Evolutionary conservation across 1,140 invertebrate genomes (phyloP).

Genomic region (Ooceraea biroi): DNA sequence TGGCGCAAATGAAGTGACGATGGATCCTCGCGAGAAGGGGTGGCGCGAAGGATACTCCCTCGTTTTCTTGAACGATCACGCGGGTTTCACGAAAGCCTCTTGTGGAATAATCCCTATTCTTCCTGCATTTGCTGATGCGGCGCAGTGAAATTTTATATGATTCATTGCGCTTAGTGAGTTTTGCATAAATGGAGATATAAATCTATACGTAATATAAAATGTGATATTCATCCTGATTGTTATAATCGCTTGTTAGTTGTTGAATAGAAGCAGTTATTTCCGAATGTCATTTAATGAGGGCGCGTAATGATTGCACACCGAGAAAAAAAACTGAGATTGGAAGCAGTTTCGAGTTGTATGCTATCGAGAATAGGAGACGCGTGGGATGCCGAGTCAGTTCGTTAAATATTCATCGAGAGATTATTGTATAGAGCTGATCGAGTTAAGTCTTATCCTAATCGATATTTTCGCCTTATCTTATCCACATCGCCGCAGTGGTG

Average conservation of each 20-base stretch:
- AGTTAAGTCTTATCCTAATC: slow-evolving; percentile 60
- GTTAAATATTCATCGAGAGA: slow-evolving; percentile 62
- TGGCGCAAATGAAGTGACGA: slow-evolving; percentile 44
- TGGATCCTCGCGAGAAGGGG: slow-evolving; percentile 16
- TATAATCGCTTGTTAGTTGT: too few relatives aligned
- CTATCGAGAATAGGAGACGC: background rate
- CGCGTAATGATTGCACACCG: background rate
- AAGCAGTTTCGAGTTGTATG: slow-evolving; percentile 1
- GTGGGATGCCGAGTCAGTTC: slow-evolving; percentile 35
- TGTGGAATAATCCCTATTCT: background rate
- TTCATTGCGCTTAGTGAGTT: background rate
- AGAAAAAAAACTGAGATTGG: background rate
- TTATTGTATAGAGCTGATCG: slow-evolving; percentile 53
- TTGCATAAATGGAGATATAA: background rate
- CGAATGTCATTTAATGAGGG: background rate
- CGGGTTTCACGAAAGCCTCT: background rate
- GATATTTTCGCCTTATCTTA: slow-evolving; percentile 60
- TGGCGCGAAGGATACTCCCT: slow-evolving; percentile 9
- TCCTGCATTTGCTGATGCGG: background rate
- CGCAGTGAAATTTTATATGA: background rate
- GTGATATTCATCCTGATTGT: too few relatives aligned
- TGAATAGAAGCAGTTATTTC: background rate
- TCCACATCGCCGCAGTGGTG: slow-evolving; percentile 43
- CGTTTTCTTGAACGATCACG: slow-evolving; percentile 9
- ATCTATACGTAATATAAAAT: too few relatives aligned